Evolutionary conservation across 2,888 invertebrate species (phyloP).

Genomic region (Euclidia mi): DNA sequence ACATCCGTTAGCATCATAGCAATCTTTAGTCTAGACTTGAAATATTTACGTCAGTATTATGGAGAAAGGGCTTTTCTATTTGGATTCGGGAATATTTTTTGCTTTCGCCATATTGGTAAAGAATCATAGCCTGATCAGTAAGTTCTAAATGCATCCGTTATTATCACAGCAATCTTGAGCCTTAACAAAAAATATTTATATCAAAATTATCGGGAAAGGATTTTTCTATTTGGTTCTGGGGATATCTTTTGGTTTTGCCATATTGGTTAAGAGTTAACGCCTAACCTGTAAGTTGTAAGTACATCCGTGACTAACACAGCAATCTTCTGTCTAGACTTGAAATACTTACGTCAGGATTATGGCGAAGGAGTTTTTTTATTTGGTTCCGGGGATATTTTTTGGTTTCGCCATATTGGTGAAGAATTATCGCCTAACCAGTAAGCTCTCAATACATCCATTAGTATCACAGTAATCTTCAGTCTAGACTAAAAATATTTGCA

Average conservation of each 20-base stretch:
- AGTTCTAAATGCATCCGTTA: slow-evolving; percentile 33
- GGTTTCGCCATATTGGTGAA: too few species aligned
- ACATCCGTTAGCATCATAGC: slow-evolving; percentile 27
- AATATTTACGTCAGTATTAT: slow-evolving; percentile 26
- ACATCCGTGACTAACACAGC: slow-evolving; percentile 27
- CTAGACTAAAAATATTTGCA: slow-evolving; percentile 40
- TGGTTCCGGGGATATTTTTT: slow-evolving; percentile 22
- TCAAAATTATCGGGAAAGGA: slow-evolving; percentile 6
- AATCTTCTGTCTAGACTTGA: slow-evolving; percentile 42
- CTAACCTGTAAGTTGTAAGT: too few species aligned
- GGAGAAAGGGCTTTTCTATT: not conserved
- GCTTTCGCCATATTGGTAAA: too few species aligned
- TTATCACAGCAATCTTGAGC: slow-evolving; percentile 29
- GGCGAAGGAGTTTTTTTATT: not conserved
- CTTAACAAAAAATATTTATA: slow-evolving; percentile 39
- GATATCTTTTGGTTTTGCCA: too few species aligned
- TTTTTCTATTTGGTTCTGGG: not conserved
- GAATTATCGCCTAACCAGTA: too few species aligned
- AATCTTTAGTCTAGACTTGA: slow-evolving; percentile 42
- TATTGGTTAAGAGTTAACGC: too few species aligned
- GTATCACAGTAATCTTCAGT: slow-evolving; percentile 30
- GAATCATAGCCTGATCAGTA: too few species aligned
- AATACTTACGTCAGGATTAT: slow-evolving; percentile 26
- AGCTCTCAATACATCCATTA: slow-evolving; percentile 33
- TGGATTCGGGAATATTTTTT: slow-evolving; percentile 22